Conservation (phyloP, 2,888 invertebrate genomes). For the Chrysomela aeneicollis region DNA sequence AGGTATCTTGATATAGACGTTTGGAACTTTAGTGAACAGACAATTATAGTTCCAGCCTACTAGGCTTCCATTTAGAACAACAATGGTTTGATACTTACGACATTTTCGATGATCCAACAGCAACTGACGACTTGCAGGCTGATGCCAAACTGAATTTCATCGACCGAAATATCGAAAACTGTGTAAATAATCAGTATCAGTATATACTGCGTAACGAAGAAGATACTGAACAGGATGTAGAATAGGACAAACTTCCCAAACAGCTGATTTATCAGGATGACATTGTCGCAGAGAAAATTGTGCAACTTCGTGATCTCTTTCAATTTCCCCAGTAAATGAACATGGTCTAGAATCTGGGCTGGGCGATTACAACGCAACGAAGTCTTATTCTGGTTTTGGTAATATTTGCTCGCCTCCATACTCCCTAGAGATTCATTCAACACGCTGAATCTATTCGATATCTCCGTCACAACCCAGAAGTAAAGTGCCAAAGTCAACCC, state of each 20-base stretch:
- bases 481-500: background rate
- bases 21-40: no score
- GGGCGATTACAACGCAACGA: background rate
- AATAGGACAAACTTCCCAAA: conserved; percentile 6
- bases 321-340: conserved; percentile 4
- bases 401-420: background rate
- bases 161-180: background rate
- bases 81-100: no score
- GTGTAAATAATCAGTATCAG: conserved; percentile 6
- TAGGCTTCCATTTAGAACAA: no score
- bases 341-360: background rate
- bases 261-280: background rate
- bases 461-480: background rate
- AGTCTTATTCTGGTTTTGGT: background rate
- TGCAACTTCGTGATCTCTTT: background rate
- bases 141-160: background rate
- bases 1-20: no score
- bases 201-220: background rate
- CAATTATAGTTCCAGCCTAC: no score
- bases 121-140: conserved; percentile 6
- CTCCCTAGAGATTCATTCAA: background rate
- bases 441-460: background rate
- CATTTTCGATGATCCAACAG: conserved; percentile 7
- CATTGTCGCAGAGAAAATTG: conserved; percentile 10
- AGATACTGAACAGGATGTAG: conserved; percentile 1